Conservation (phyloP, 2,113 vertebrate genomes). For the Psammodynastes pulverulentus region DNA sequence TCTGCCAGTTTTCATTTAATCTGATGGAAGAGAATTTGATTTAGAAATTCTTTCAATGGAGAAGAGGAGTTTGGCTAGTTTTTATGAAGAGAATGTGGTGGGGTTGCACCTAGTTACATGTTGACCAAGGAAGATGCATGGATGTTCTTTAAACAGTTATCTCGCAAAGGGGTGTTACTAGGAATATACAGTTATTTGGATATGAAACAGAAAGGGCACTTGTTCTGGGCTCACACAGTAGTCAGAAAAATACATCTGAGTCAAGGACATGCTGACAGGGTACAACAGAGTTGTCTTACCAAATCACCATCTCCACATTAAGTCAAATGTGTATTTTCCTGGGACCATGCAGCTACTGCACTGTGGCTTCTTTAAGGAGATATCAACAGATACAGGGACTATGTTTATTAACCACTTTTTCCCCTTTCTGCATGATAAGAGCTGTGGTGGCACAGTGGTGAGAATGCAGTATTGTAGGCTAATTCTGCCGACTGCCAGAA, state of each 20-base stretch:
- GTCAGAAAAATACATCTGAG: background rate
- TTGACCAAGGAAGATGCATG: background rate
- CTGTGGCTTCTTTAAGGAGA: background rate
- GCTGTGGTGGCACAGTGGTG: too few species aligned
- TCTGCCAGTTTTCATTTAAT: background rate
- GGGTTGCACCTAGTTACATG: background rate
- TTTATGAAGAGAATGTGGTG: background rate
- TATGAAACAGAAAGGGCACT: background rate
- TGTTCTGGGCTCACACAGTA: background rate
- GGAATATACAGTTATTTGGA: background rate
- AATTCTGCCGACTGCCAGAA: background rate
- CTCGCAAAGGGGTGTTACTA: background rate
- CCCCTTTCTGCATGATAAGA: background rate
- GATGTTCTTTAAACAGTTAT: background rate
- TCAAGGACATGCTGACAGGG: background rate
- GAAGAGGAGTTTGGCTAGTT: background rate
- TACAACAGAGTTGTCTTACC: background rate
- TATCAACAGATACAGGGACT: background rate
- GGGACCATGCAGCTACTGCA: background rate
- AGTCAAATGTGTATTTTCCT: background rate
- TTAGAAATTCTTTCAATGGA: background rate
- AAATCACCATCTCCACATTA: background rate
- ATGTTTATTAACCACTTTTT: background rate
- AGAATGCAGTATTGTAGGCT: background rate
- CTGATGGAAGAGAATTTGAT: background rate